Evolutionary conservation across 2,113 vertebrate species (phyloP), one percentile per base, ranked within the genome.

Genomic region (Siphamia tubifer): DNA sequence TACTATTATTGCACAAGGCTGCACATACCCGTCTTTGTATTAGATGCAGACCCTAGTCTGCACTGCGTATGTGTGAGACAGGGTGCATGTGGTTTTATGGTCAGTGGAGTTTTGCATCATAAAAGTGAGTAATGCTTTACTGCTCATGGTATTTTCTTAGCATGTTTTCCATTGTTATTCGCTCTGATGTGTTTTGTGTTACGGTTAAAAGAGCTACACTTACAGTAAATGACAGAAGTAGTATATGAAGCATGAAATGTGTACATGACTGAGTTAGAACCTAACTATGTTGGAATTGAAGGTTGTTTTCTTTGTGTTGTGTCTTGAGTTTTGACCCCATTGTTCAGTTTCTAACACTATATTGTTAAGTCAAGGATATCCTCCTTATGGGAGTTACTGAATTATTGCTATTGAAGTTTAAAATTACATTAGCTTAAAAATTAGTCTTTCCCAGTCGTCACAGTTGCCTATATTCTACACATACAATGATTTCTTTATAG

Each of bases 1-100:
- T 27, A 53, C 7, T 21, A 2, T 45, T 54, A 63, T 72, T 74
- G 42, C 70, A 61, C 51, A 74, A 77, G 44, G 15, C 32, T 40
- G 23, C 16, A 16, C 36, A 63, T 16, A 51, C 23, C 20, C 13
- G 0, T 39, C 36, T 17, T 65, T 3, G 4, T 31, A 25, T 47
- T 43, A 58, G n/a, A 42, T 39, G 43, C 15, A 11, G 42, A 54
- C 36, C 43, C 48, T n/a, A n/a, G n/a, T 28, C 21, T 57, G 10
- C 7, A 1, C 4, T 21, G 54, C 19, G 2, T 36, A 28, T 21
- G 31, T 16, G 8, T 32, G 15, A 28, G 16, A 30, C 23, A 28
- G 28, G 25, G 20, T 43, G 4, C 24, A 15, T 67, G 52, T 40
- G 34, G 23, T 27, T 32, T 15, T 23, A 38, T 48, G 25, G 56